phyloP scores from a whole-genome alignment of 2,888 invertebrate genomes.

The Macaria notata region DNA sequence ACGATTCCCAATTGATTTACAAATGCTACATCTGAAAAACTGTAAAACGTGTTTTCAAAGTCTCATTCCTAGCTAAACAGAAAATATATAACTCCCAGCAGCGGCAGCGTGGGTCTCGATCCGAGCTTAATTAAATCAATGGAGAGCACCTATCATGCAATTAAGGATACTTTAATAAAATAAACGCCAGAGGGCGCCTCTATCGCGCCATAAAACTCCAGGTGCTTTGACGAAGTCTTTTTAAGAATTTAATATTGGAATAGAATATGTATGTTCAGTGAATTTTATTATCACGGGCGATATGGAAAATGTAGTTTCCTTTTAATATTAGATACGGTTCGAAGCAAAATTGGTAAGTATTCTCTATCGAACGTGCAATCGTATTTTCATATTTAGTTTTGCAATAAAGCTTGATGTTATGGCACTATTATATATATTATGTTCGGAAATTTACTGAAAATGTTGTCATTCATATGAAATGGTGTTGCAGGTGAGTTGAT shows the following conservation, averaged over 20 bases:
- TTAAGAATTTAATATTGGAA: slow-evolving; percentile 7
- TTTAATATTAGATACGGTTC: neutral
- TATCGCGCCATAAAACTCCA: slow-evolving; percentile 1
- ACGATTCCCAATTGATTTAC: too few relatives aligned
- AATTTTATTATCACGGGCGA: slow-evolving; percentile 1
- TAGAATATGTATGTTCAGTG: slow-evolving; percentile 2
- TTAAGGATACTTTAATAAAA: slow-evolving; percentile 5
- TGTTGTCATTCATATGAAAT: too few relatives aligned
- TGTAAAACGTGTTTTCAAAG: too few relatives aligned
- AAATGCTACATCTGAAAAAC: too few relatives aligned
- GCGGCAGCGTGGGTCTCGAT: neutral
- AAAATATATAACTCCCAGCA: too few relatives aligned
- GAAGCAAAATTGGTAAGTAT: neutral
- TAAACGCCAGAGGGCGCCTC: neutral
- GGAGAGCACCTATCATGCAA: slow-evolving; percentile 4
- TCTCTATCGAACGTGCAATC: too few relatives aligned
- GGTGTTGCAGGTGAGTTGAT: too few relatives aligned
- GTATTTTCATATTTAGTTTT: too few relatives aligned
- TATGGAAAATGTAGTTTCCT: neutral
- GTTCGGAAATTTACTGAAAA: too few relatives aligned
- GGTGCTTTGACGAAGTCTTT: neutral
- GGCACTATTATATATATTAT: too few relatives aligned
- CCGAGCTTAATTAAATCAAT: slow-evolving; percentile 6
- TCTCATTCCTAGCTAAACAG: too few relatives aligned
- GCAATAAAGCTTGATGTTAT: too few relatives aligned